Evolutionary conservation across 2,113 vertebrate genomes (phyloP), one percentile per base, ranked within the genome.

Genomic region (Holacanthus passer): DNA sequence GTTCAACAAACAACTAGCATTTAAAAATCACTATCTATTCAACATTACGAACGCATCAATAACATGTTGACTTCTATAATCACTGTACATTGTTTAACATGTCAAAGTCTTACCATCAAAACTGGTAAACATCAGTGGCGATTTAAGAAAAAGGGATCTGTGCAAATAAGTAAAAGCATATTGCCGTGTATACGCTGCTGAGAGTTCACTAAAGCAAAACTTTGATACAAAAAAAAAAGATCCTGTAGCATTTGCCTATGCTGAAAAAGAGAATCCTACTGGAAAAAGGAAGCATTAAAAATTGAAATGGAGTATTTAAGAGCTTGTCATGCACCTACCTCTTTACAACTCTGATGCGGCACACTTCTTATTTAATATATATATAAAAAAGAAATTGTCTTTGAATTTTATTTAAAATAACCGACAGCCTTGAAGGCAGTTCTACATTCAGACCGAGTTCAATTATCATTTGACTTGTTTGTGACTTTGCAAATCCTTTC

Each of bases 71-170:
- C 70, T 75, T 79, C 53, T 4, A 58, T 72, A 31, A 74, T 45
- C 22, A 80, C 84, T 90, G 84, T 85, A 86, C 89, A 91, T 41
- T 24, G 45, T 74, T 79, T 47, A 56, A 86, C 81, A 91, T n/a
- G 35, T 83, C 79, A 83, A 78, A 53, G 72, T 66, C 55, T 79
- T 79, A 86, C 81, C 79, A 83, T 88, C 39, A 70, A 0, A 87
- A 74, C 60, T 76, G 85, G 85, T 85, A 89, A 86, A 91, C 79
- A 71, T 88, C 70, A 78, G 65, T 77, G 83, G 73, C 13, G 50
- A 79, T 74, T 80, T 81, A 77, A 87, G 74, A 90, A 52, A 55
- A 77, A 77, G 13, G 4, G 16, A 59, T 74, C 70, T 89, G 91
- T 92, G 91, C 88, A 89, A 92, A 86, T 32, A 64, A 76, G 47